Conservation (phyloP, 2,888 invertebrate species). For the Drosophila demipolita region DNA sequence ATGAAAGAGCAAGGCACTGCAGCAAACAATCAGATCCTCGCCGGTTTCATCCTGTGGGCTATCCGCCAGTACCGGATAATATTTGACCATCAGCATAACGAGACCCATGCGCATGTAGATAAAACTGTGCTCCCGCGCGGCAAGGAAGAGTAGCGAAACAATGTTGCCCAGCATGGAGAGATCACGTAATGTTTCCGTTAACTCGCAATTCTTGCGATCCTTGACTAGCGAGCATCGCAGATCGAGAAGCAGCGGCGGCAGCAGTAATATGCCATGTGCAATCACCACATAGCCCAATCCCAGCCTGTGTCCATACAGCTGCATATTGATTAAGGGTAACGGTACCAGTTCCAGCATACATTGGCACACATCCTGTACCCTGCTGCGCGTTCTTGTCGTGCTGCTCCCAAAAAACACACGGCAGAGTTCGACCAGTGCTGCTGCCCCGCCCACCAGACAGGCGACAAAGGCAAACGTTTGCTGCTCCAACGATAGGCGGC, state of each 20-base stretch:
- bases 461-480: slow-evolving; percentile 69
- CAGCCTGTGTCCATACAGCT: slow-evolving; percentile 62
- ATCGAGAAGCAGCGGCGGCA: slow-evolving; percentile 74
- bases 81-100: slow-evolving; percentile 56
- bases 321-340: slow-evolving; percentile 73
- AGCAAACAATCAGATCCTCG: slow-evolving; percentile 60
- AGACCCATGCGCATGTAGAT: slow-evolving; percentile 64
- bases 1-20: slow-evolving; percentile 54
- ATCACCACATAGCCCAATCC: slow-evolving; percentile 57
- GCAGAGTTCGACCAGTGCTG: slow-evolving; percentile 67
- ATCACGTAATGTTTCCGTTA: slow-evolving; percentile 56
- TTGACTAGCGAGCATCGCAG: slow-evolving; percentile 53
- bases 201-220: slow-evolving; percentile 47
- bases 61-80: slow-evolving; percentile 59
- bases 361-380: slow-evolving; percentile 45
- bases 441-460: slow-evolving; percentile 64
- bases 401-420: slow-evolving; percentile 37
- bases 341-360: slow-evolving; percentile 68
- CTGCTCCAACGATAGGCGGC: slow-evolving; percentile 30
- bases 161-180: slow-evolving; percentile 73
- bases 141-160: slow-evolving; percentile 67
- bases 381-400: not conserved
- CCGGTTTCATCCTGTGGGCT: slow-evolving; percentile 47
- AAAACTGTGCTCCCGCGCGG: slow-evolving; percentile 53
- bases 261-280: slow-evolving; percentile 69